Base-by-base conservation (phyloP, 53 echinoderm and acorn worm species). In the Stichopus horrens region DNA sequence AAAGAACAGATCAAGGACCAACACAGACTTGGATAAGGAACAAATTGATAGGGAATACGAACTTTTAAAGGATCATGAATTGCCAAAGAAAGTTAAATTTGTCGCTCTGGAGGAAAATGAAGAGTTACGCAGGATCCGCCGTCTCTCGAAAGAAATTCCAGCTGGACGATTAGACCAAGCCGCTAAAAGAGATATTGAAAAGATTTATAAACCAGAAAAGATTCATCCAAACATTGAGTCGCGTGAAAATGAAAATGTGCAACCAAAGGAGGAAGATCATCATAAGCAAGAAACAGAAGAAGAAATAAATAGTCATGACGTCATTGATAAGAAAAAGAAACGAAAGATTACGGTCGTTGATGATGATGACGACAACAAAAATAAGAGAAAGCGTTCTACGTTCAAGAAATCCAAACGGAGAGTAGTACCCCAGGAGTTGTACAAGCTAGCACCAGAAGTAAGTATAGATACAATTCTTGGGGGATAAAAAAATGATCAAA, bases 301-400 rank as follows among this genome's bases (percentile, higher is more conserved):
- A 7, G 71, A 73, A 23, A 87, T 58, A 52, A 53, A 54, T 52
- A 53, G 63, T 10, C 54, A 88, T 13, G 78, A 74, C 23, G 52
- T 75, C 21, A 73, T 87, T 63, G 88, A 83, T 9, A 88, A 82
- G 21, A 86, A 73, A 88, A 54, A 86, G 83, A 58, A 84, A 76
- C 4, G 88, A 73, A 7, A 6, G 23, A 18, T 76, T 53, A 20
- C 76, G 7, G 90, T 86, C 14, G 75, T 52, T 16, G 76, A 65
- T 8, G 90, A 86, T 23, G 51, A 89, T 21, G 65, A 16, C 5
- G 74, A 74, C 10, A 53, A 9, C 14, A 6, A 18, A 18, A 67
- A 14, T 5, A 73, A 14, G 16, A 52, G 20, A 37, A 37, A 20
- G 5, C 21, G 18, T 22, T 54, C 2, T 5, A 52, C 52, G 60